phyloP scores from a whole-genome alignment of 1,140 invertebrate species.

The Xylocopa sonorina region DNA sequence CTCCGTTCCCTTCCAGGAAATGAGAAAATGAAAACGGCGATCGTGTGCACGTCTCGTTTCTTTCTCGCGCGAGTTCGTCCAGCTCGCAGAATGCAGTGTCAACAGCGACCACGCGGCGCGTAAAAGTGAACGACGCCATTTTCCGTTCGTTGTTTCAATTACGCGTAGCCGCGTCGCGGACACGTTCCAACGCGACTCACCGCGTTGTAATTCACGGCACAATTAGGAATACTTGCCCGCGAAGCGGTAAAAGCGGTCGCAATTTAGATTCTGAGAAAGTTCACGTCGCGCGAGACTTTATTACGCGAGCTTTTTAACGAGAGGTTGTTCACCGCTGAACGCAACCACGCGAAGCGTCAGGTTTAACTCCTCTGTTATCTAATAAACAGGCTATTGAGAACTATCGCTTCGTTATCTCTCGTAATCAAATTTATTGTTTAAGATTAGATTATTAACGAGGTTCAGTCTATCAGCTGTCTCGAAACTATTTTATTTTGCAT shows the following conservation, averaged over 20 bases:
- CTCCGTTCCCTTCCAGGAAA: no score
- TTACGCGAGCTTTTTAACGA: background rate
- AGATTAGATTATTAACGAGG: no score
- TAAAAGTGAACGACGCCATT: background rate
- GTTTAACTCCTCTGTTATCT: no score
- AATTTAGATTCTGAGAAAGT: background rate
- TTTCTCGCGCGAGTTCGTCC: background rate
- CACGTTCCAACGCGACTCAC: background rate
- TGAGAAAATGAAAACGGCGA: slow-evolving; percentile 52
- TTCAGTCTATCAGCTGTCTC: no score
- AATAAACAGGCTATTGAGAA: no score
- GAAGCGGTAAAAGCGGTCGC: background rate
- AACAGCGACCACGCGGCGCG: no score
- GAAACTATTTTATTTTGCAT: no score
- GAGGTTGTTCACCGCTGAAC: background rate
- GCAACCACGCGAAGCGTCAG: background rate
- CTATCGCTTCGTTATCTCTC: no score
- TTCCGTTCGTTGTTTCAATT: background rate
- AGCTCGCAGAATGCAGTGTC: background rate
- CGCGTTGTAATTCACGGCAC: background rate
- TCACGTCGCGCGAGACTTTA: background rate
- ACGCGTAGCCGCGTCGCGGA: background rate
- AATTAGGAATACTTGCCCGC: background rate
- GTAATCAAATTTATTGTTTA: no score
- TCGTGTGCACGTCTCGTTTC: background rate